Evolutionary conservation across 2,888 invertebrate species (phyloP).

Genomic region (Creontiades dilutus): DNA sequence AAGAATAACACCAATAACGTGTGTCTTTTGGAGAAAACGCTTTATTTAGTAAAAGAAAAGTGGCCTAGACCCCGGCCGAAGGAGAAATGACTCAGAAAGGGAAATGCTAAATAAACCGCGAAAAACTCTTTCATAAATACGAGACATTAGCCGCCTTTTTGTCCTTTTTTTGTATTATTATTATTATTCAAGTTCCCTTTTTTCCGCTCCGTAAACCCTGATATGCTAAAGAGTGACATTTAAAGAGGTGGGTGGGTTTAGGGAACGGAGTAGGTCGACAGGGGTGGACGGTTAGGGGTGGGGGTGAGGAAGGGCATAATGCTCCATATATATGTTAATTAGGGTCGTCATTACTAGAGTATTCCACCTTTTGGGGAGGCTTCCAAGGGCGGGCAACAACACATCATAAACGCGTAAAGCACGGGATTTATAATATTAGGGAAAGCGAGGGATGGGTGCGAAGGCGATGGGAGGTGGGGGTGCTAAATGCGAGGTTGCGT

Average conservation of each 20-base stretch:
- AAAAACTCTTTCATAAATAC: constrained; percentile 67
- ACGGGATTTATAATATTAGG: constrained; percentile 71
- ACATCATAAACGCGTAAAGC: constrained; percentile 68
- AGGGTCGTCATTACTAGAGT: constrained; percentile 74
- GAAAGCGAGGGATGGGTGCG: neutral
- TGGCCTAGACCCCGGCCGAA: too few species aligned
- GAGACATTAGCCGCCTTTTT: constrained; percentile 42
- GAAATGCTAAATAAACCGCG: constrained; percentile 58
- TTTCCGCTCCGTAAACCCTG: constrained; percentile 61
- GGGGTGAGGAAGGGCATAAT: constrained; percentile 60
- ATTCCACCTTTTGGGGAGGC: constrained; percentile 73
- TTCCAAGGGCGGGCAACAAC: neutral
- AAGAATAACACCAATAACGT: too few species aligned
- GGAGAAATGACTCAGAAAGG: neutral
- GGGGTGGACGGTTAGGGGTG: neutral
- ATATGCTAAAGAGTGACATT: constrained; percentile 75
- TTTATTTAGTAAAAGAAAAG: too few species aligned
- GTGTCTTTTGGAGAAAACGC: too few species aligned
- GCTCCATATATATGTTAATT: constrained; percentile 75
- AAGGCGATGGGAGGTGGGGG: too few species aligned
- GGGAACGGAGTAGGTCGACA: neutral
- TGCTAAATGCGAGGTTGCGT: too few species aligned
- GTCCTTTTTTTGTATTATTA: neutral
- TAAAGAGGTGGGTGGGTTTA: constrained; percentile 56
- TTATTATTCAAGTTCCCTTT: constrained; percentile 8